phyloP scores from a whole-genome alignment of 2,113 vertebrate species.

The Lagopus leucura region DNA sequence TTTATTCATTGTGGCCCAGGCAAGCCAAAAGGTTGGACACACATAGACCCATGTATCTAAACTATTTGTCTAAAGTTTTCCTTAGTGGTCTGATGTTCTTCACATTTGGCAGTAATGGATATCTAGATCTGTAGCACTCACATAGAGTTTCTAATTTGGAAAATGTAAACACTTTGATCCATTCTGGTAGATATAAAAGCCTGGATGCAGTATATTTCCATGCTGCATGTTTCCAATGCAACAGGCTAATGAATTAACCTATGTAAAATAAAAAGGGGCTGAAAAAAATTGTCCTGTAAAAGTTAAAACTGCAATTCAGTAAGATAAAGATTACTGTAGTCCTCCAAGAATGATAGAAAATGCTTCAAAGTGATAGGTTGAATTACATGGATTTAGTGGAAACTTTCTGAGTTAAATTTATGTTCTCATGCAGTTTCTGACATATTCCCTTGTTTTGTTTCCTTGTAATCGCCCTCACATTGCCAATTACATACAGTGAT shows the following conservation, averaged over 20 bases:
- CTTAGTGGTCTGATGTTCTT: neutral
- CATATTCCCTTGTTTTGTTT: neutral
- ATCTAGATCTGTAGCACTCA: neutral
- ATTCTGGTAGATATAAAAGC: neutral
- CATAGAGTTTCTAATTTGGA: neutral
- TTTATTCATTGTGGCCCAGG: too few species aligned
- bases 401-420: neutral
- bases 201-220: neutral
- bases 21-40: too few species aligned
- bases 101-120: neutral
- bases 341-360: neutral
- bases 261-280: neutral
- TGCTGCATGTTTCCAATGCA: neutral
- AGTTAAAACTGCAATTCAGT: neutral
- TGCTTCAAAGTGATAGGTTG: slow-evolving; percentile 10
- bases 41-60: neutral
- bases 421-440: neutral
- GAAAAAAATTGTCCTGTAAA: neutral
- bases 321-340: neutral
- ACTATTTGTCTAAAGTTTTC: neutral
- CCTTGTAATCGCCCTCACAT: neutral
- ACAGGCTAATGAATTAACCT: neutral
- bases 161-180: neutral
- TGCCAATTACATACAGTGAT: neutral
- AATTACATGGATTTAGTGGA: neutral